Evolutionary conservation across 2,797 vertebrate genomes (phyloP).

Genomic region (Triplophysa yarkandensis): DNA sequence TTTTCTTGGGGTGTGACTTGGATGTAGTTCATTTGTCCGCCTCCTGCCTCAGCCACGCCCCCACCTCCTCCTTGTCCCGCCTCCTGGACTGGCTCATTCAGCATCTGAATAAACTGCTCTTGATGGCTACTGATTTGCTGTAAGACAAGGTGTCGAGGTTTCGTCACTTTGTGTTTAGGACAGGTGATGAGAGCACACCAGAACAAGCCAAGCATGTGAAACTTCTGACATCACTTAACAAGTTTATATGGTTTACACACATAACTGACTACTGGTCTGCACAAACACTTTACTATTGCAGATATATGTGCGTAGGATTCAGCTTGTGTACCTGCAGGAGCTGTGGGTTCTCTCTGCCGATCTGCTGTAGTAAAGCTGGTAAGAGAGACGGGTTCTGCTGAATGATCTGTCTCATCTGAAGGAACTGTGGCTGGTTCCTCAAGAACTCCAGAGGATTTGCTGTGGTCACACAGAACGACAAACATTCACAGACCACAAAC

Average conservation of each 20-base stretch:
- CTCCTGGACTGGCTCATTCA: constrained; percentile 91
- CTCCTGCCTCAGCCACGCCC: constrained; percentile 77
- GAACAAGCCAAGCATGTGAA: background rate
- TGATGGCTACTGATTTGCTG: constrained; percentile 89
- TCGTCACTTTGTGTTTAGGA: background rate
- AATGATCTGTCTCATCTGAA: constrained; percentile 97
- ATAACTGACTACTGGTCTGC: too few species aligned
- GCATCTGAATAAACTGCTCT: constrained; percentile 97
- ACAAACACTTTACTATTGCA: too few species aligned
- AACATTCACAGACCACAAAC: constrained; percentile 64
- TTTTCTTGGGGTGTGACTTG: constrained; percentile 98
- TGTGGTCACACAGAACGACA: constrained; percentile 61
- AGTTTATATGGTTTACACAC: too few species aligned
- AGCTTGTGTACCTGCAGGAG: constrained; percentile 84
- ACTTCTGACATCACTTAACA: too few species aligned
- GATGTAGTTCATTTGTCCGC: constrained; percentile 91
- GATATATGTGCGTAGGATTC: background rate
- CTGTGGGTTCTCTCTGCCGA: constrained; percentile 93
- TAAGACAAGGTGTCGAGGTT: too few species aligned
- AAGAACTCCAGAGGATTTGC: constrained; percentile 93
- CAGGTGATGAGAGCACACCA: background rate
- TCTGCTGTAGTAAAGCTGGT: constrained; percentile 91
- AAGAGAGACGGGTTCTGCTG: constrained; percentile 93
- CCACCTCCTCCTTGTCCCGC: constrained; percentile 75
- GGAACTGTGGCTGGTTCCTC: constrained; percentile 93